Evolutionary conservation across 2,797 vertebrate genomes (phyloP).

Genomic region (Hyperoplus lanceolatus): DNA sequence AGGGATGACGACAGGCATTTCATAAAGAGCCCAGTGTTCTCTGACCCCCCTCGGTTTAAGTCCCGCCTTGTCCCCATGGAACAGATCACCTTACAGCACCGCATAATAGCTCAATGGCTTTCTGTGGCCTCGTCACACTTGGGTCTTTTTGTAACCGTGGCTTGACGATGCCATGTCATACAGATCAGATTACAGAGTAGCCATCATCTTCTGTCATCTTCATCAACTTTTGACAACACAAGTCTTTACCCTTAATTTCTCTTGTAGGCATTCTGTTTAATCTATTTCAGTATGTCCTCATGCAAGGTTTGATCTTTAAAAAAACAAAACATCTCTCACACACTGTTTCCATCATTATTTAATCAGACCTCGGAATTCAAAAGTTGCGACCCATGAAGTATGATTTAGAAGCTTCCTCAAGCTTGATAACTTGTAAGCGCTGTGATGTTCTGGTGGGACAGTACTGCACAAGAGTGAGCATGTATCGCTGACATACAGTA

Average conservation of each 20-base stretch:
- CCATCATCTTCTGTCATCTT: conserved; percentile 24
- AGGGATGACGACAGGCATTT: conserved; percentile 42
- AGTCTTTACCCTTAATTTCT: conserved; percentile 22
- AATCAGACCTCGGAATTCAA: not conserved
- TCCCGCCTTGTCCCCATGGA: conserved; percentile 52
- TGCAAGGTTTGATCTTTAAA: not conserved
- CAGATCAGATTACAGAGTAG: conserved; percentile 57
- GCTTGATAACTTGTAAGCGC: not conserved
- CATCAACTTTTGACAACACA: conserved; percentile 31
- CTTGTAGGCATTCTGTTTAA: conserved; percentile 30
- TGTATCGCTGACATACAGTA: conserved; percentile 14
- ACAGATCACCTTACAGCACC: conserved; percentile 68
- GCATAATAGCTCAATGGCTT: conserved; percentile 57
- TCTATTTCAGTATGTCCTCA: conserved; percentile 21
- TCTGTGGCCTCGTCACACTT: conserved; percentile 52
- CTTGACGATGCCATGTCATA: conserved; percentile 46
- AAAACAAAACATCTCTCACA: not conserved
- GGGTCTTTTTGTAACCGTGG: conserved; percentile 41
- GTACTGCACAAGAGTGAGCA: conserved; percentile 25
- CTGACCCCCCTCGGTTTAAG: conserved; percentile 42
- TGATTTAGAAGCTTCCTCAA: not conserved
- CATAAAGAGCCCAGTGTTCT: conserved; percentile 74
- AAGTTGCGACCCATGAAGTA: not conserved
- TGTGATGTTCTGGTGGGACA: not conserved
- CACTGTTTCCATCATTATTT: not conserved